Evolutionary conservation across 2,113 vertebrate species (phyloP).

Genomic region (Aphyosemion australe): DNA sequence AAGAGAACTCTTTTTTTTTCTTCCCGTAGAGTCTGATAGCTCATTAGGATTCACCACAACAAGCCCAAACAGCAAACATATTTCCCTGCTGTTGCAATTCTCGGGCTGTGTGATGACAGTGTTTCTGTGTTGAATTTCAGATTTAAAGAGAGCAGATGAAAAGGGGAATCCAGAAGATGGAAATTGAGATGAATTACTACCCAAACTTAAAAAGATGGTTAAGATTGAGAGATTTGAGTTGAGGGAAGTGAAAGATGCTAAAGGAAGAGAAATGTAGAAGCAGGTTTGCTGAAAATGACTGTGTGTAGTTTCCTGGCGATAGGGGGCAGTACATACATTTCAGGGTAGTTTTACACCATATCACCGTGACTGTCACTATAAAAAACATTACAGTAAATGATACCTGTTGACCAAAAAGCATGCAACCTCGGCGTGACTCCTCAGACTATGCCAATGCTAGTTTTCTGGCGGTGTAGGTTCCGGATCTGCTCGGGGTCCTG

Average conservation of each 20-base stretch:
- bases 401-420: no score
- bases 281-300: no score
- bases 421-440: no score
- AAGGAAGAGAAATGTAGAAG: not conserved
- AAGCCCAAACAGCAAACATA: slow-evolving; percentile 75
- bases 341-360: no score
- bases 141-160: slow-evolving; percentile 52
- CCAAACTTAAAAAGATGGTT: slow-evolving; percentile 19
- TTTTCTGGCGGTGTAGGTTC: no score
- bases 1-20: slow-evolving; percentile 33
- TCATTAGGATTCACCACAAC: slow-evolving; percentile 76
- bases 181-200: slow-evolving; percentile 30
- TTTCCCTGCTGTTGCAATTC: slow-evolving; percentile 71
- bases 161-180: slow-evolving; percentile 24
- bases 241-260: slow-evolving; percentile 8
- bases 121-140: slow-evolving; percentile 62
- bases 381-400: no score
- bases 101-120: slow-evolving; percentile 64
- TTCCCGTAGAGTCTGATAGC: slow-evolving; percentile 65
- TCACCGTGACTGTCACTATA: no score
- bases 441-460: no score
- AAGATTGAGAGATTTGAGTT: slow-evolving; percentile 24
- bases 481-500: no score
- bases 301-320: no score
- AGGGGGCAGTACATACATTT: no score